These are phyloP conservation scores for Aurelia aurita DNA, from an alignment of 30 jellyfish, hydroid and myxozoan species.

Conservation along the genomic window DNA sequence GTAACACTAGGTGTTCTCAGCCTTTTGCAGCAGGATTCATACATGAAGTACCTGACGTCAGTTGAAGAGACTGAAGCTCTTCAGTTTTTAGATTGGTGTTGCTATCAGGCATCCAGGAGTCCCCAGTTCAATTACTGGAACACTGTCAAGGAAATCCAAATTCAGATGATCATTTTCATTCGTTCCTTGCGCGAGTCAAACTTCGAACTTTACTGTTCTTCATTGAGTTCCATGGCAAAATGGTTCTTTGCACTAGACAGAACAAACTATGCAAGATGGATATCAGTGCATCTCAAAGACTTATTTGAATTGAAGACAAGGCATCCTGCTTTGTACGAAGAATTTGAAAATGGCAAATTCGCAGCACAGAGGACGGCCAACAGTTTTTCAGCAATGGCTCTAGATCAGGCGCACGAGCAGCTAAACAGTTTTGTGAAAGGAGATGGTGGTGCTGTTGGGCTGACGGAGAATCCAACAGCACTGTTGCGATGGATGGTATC, in stretches of 20 bases:
- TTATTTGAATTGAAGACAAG: not conserved
- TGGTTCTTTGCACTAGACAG: conserved; percentile 60
- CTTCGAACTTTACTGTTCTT: conserved; percentile 19
- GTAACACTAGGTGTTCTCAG: too few relatives aligned
- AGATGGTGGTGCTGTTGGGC: conserved; percentile 63
- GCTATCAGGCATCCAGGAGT: too few relatives aligned
- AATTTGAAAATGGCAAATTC: conserved; percentile 22
- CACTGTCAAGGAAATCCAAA: not conserved
- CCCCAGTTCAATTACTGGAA: conserved; percentile 23
- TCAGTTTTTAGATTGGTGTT: too few relatives aligned
- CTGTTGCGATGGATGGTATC: conserved; percentile 55
- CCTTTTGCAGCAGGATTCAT: too few relatives aligned
- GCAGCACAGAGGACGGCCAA: conserved; percentile 9
- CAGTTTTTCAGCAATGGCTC: conserved; percentile 38
- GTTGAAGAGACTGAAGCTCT: too few relatives aligned
- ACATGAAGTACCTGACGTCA: too few relatives aligned
- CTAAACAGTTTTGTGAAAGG: conserved; percentile 35
- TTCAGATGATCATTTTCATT: conserved; percentile 1
- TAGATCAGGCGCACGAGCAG: conserved; percentile 61
- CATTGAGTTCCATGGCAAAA: not conserved
- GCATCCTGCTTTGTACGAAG: conserved; percentile 25
- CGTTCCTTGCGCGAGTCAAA: conserved; percentile 23
- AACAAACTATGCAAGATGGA: conserved; percentile 39
- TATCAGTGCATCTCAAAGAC: conserved; percentile 46
- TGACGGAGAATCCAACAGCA: conserved; percentile 43